Base-by-base conservation (phyloP, 2,113 vertebrate species). In the Myiagra hebetior region DNA sequence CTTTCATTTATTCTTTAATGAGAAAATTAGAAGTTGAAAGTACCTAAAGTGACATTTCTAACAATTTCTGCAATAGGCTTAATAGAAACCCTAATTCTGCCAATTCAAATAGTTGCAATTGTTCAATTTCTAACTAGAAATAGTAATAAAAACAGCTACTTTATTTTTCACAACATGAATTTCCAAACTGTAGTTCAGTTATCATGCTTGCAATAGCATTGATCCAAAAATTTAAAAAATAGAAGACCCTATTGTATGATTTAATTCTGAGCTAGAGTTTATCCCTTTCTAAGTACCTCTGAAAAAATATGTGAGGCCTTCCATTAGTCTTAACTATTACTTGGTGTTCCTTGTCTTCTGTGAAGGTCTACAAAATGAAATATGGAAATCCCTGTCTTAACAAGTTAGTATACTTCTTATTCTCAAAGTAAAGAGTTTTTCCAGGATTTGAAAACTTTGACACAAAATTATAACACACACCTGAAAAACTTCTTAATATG, bases 231-330 rank as follows among this genome's bases (percentile, higher is more conserved):
- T 31, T 41, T 13, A 13, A 53, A 42, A 63, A 47, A 39, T 10
- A n/a, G 6, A 37, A n/a, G 8, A 53, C 2, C 3, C 2, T n/a
- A 4, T 26, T 28, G 6, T 15, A 35, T 31, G 3, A 50, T n/a
- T 74, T 69, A 13, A 20, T 41, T 50, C 31, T 53, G 21, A 91
- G 15, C 28, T 78, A 16, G 15, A 41, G 21, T 60, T 87, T 22
- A 30, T 67, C 17, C 13, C 8, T 90, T 30, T 59, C 35, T 13
- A 63, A 26, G 6, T 23, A 57, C 4, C 18, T 16, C 3, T 21
- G 31, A 19, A 21, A 44, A 39, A 65, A 53, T 20, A 35, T 13
- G 2, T 0, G 15, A 73, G 5, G 2, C 3, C 10, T 59, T 64
- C 64, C 7, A 42, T 56, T 52, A 60, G 5, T 77, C 15, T 10